A percentile compares a stretch with the other conserved stretches of the same genome.
Conservation (phyloP, 2,888 invertebrate genomes). For the Dryobota labecula region DNA sequence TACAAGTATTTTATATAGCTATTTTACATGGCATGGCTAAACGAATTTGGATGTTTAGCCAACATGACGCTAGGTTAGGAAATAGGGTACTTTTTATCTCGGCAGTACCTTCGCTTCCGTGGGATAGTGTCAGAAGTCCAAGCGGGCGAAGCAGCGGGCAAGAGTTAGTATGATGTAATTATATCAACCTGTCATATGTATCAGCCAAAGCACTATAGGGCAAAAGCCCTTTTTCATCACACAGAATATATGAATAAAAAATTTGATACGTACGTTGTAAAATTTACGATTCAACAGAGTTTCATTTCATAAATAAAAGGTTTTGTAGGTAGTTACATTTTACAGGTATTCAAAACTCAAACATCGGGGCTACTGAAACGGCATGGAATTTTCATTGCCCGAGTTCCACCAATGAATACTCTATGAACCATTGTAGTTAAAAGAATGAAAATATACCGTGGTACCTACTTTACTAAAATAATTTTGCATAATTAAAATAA, state of each 20-base stretch:
- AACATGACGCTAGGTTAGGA: no score
- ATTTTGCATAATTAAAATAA: slow-evolving; percentile 21
- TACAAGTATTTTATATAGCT: no score
- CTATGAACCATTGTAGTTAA: slow-evolving; percentile 12
- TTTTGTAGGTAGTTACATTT: slow-evolving; percentile 1
- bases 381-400: slow-evolving; percentile 25
- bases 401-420: slow-evolving; percentile 13
- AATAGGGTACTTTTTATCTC: no score
- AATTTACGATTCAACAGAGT: slow-evolving; percentile 18
- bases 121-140: background rate
- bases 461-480: background rate
- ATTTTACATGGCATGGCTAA: no score
- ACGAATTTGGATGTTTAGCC: no score
- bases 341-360: slow-evolving; percentile 29
- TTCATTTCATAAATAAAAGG: slow-evolving; percentile 14
- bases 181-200: background rate
- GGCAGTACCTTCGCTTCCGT: no score
- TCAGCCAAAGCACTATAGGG: slow-evolving; percentile 1
- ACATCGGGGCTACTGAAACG: slow-evolving; percentile 20
- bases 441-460: slow-evolving; percentile 17
- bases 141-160: background rate
- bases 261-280: slow-evolving; percentile 20
- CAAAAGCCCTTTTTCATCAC: slow-evolving; percentile 14
- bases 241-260: slow-evolving; percentile 29
- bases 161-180: background rate